A percentile compares a stretch with the other conserved stretches of the same genome.
Evolutionary conservation across 2,797 vertebrate species (phyloP).

Genomic region (Enteromius argenteus): DNA sequence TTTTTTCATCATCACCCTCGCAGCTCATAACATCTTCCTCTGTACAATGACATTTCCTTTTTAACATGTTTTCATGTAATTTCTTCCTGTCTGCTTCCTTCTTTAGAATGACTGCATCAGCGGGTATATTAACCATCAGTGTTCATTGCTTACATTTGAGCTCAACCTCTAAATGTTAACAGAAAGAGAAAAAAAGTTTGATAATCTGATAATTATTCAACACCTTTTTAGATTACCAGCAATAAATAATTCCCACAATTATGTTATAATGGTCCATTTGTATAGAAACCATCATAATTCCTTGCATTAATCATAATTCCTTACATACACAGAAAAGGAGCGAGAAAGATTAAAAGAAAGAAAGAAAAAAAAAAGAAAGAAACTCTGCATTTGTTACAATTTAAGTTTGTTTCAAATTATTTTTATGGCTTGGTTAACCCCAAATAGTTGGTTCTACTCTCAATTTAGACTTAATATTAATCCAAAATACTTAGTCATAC

Average conservation of each 20-base stretch:
- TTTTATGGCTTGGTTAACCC: neutral
- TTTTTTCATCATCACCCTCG: slow-evolving; percentile 45
- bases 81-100: slow-evolving; percentile 6
- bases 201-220: neutral
- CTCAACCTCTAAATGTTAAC: neutral
- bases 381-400: neutral
- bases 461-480: neutral
- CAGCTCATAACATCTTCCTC: slow-evolving; percentile 42
- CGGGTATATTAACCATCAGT: neutral
- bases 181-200: neutral
- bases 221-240: neutral
- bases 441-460: neutral
- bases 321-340: neutral
- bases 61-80: slow-evolving; percentile 30
- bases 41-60: neutral
- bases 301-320: neutral
- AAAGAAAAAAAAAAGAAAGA: neutral
- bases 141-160: neutral
- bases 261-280: neutral
- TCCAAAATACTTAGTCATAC: too few species aligned
- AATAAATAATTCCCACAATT: neutral
- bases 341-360: neutral
- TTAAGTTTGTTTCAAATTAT: neutral
- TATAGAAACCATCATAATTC: neutral
- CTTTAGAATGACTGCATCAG: neutral